phyloP scores from a whole-genome alignment of 2,797 vertebrate species.

The Furcifer pardalis region DNA sequence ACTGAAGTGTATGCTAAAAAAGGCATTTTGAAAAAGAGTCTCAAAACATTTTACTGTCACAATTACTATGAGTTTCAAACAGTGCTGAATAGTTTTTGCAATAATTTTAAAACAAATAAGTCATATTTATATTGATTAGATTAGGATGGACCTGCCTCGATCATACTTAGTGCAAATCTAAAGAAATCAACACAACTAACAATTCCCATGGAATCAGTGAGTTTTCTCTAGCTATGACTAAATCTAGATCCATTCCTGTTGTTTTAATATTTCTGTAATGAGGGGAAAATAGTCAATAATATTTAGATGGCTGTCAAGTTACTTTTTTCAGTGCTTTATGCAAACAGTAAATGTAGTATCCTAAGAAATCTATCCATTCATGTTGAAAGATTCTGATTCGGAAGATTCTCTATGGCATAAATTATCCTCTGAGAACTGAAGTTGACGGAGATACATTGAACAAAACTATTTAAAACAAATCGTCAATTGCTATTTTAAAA shows the following conservation, averaged over 20 bases:
- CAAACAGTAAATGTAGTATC: too few species aligned
- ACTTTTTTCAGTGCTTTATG: too few species aligned
- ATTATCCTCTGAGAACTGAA: not conserved
- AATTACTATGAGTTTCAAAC: not conserved
- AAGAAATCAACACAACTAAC: not conserved
- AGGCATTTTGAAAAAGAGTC: conserved; percentile 29
- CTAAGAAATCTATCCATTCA: not conserved
- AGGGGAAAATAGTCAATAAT: conserved; percentile 16
- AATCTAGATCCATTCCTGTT: not conserved
- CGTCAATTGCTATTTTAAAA: not conserved
- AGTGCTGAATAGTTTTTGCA: conserved; percentile 9
- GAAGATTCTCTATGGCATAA: not conserved
- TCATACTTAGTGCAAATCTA: not conserved
- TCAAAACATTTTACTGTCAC: not conserved
- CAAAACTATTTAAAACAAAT: not conserved
- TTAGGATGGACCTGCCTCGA: not conserved
- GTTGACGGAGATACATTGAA: not conserved
- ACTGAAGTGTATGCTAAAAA: conserved; percentile 19
- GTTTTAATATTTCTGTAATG: not conserved
- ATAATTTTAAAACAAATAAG: not conserved
- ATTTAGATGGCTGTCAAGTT: not conserved
- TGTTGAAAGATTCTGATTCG: not conserved
- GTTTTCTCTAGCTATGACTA: not conserved
- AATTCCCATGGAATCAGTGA: not conserved
- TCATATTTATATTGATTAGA: conserved; percentile 5